A percentile compares a stretch with the other conserved stretches of the same genome.
These are phyloP conservation scores for Antigone vipio DNA, from an alignment of 2,113 vertebrate genomes.

Conservation along the genomic window DNA sequence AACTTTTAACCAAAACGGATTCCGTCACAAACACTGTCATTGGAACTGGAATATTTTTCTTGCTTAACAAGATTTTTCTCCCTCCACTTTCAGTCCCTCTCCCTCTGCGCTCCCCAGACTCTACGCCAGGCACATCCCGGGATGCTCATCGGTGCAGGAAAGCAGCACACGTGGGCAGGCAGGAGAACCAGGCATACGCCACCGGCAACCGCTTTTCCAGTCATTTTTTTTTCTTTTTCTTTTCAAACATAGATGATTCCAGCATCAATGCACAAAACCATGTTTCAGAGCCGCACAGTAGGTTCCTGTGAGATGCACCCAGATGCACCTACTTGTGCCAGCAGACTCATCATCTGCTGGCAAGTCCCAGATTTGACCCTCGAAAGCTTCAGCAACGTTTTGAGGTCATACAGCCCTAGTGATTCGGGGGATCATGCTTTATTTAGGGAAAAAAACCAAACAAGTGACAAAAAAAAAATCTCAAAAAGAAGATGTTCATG, in stretches of 20 bases:
- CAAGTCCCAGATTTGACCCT: background rate
- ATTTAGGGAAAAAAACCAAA: background rate
- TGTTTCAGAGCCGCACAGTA: background rate
- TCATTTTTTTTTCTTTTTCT: background rate
- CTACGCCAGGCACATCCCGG: background rate
- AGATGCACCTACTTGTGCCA: background rate
- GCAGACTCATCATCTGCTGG: background rate
- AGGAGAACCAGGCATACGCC: background rate
- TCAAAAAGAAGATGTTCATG: background rate
- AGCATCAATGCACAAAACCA: background rate
- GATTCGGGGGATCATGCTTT: background rate
- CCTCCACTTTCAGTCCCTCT: background rate
- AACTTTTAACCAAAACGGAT: background rate
- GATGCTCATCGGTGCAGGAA: background rate
- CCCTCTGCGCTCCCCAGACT: background rate
- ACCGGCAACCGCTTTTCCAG: background rate
- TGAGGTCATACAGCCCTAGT: background rate
- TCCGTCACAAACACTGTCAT: background rate
- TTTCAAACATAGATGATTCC: background rate
- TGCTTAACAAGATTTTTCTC: background rate
- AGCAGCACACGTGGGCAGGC: background rate
- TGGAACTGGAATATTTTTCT: background rate
- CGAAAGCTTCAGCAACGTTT: background rate
- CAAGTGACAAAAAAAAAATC: background rate
- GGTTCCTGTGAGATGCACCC: background rate